Conservation (phyloP, 37 sponge, comb jelly and placozoan species). For the Beroe forskalii region DNA sequence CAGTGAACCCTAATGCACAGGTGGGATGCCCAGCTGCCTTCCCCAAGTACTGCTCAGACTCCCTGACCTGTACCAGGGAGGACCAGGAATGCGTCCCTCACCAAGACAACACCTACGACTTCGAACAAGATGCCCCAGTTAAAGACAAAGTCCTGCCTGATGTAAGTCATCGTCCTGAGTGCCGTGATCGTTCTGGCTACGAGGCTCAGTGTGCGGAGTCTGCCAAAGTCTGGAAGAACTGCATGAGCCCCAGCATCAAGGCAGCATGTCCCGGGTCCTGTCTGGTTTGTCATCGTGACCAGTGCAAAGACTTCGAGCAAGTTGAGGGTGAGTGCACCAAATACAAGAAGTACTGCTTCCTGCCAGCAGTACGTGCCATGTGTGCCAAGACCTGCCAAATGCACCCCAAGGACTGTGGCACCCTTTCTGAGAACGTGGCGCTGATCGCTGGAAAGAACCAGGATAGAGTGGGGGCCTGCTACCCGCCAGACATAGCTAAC, state of each 20-base stretch:
- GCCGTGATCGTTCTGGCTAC: background rate
- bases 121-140: background rate
- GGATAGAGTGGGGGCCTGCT: background rate
- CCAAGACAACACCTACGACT: background rate
- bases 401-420: slow-evolving; percentile 47
- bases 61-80: background rate
- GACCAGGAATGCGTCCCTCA: background rate
- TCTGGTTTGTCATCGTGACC: slow-evolving; percentile 1
- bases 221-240: background rate
- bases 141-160: background rate
- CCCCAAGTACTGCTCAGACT: background rate
- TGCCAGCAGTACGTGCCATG: background rate
- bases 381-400: slow-evolving; percentile 28
- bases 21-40: background rate
- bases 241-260: background rate
- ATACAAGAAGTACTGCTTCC: background rate
- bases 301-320: background rate
- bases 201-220: background rate
- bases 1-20: background rate
- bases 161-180: background rate
- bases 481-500: slow-evolving; percentile 14
- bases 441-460: background rate
- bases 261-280: background rate
- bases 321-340: background rate
- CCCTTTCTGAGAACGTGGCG: background rate